Evolutionary conservation across 1,140 invertebrate genomes (phyloP), one percentile per base, ranked within the genome.

Genomic region (Andrena cerasifolii): DNA sequence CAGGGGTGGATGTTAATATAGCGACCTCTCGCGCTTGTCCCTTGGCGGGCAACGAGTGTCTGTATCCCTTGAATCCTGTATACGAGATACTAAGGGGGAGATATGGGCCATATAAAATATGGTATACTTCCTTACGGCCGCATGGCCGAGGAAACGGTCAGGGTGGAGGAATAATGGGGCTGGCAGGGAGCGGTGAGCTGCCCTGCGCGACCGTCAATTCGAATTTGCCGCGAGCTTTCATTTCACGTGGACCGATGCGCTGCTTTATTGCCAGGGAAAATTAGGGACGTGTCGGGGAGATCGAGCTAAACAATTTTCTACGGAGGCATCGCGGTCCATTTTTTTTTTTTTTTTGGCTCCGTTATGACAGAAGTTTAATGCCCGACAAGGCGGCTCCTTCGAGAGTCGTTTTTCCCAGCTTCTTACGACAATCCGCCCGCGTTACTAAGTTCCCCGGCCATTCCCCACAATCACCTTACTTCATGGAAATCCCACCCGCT

Each of bases 71-170:
- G 68, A 68, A 76, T 76, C 53, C 53, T 21, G 18, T 76, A 68
- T 76, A 76, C 26, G 43, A 76, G 73, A n/a, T 49, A 68, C 28
- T 76, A 76, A 85, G 14, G 14, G 0, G 26, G 14, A 72, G 53
- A 78, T 62, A 78, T 62, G 33, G 47, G 5, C 58, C 56, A 40
- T 72, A 61, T 45, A 71, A 65, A 51, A 53, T 3, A 24, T 14
- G 36, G 31, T 61, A 28, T 31, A 33, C 59, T 56, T 54, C 33
- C 51, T 79, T 74, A 58, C 28, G 56, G 21, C 28, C 26, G 2
- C 33, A 24, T 71, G 4, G 16, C 54, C 49, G 4, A 6, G 5
- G 53, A 68, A 58, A 76, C 14, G 65, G 65, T 58, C 65, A 40
- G 43, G 8, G n/a, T 0, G 3, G 6, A 45, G 7, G 72, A 54